phyloP scores from a whole-genome alignment of 1,140 invertebrate species.

The Conopomorpha cramerella region DNA sequence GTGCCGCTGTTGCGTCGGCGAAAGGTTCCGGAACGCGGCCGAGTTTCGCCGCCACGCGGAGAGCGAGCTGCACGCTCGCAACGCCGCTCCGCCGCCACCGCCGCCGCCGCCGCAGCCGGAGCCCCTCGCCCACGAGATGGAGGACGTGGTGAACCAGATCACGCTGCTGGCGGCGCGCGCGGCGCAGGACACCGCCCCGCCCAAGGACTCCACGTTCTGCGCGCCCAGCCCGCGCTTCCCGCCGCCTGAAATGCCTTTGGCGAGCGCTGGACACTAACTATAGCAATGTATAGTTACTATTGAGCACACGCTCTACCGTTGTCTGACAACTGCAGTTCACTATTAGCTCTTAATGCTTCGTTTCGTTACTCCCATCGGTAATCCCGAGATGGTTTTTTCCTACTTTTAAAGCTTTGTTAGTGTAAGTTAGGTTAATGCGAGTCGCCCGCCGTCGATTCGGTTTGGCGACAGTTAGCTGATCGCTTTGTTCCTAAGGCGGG shows the following conservation, averaged over 20 bases:
- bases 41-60: constrained; percentile 75
- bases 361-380: constrained; percentile 49
- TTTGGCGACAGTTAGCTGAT: constrained; percentile 5
- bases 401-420: constrained; percentile 55
- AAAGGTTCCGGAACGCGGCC: constrained; percentile 61
- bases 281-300: constrained; percentile 58
- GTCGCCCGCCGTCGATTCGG: constrained; percentile 22
- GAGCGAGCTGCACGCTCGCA: constrained; percentile 58
- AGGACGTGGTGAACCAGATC: constrained; percentile 82
- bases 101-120: constrained; percentile 48
- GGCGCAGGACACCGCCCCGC: constrained; percentile 54
- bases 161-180: constrained; percentile 75
- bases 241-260: constrained; percentile 57
- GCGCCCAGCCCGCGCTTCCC: constrained; percentile 59
- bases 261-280: constrained; percentile 63
- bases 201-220: constrained; percentile 57
- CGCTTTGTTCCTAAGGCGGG: constrained; percentile 6
- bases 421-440: constrained; percentile 49
- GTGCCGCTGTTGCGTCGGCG: constrained; percentile 70
- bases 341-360: constrained; percentile 58
- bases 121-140: constrained; percentile 78
- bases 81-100: constrained; percentile 23
- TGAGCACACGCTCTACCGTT: constrained; percentile 52
- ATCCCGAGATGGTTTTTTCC: constrained; percentile 39
- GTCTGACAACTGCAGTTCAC: constrained; percentile 59